Evolutionary conservation across 2,888 invertebrate species (phyloP), one percentile per base, ranked within the genome.

Genomic region (Synergus japonicus): DNA sequence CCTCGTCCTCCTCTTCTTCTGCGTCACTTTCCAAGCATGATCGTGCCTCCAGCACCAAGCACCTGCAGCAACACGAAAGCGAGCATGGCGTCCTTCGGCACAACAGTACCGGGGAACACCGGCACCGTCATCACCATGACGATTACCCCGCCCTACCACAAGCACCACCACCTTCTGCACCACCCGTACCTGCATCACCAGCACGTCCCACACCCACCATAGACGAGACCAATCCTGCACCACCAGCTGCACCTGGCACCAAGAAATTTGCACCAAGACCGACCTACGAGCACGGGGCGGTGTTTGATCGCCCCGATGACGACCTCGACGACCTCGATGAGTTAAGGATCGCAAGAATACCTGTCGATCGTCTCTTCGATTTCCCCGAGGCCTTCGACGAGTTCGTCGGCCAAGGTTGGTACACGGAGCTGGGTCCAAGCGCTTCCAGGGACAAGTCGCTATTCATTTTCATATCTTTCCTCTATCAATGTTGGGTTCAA

Each of bases 401-500:
- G 91, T 94, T 94, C 93, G 94, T 94, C 92, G 94, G 94, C 92
- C 94, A 94, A 90, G 94, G 94, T 93, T 94, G 94, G 90, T 92
- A 94, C 93, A 93, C 92, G 91, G 93, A 92, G 92, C 93, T 82
- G 78, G 78, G 65, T 78, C 66, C 13, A 22, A 67, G 67, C 22
- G 44, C 22, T 46, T 41, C 78, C n/a, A 46, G 46, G 15, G 15
- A 22, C 0, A 44, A 18, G 46, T 46, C 13, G 22, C 22, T 29
- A 15, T 66, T 41, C n/a, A 9, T 3, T 43, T 65, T 13, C n/a
- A 2, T 63, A 63, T 5, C 29, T 12, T 63, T 58, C 5, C 58
- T 58, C 58, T 15, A 4, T 10, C n/a, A 12, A n/a, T 58, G 0
- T 5, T 37, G 37, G 37, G 4, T 37, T 5, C 0, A 37, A 37